Evolutionary conservation across 2,888 invertebrate genomes (phyloP).

Genomic region (Serrognathus titanus): DNA sequence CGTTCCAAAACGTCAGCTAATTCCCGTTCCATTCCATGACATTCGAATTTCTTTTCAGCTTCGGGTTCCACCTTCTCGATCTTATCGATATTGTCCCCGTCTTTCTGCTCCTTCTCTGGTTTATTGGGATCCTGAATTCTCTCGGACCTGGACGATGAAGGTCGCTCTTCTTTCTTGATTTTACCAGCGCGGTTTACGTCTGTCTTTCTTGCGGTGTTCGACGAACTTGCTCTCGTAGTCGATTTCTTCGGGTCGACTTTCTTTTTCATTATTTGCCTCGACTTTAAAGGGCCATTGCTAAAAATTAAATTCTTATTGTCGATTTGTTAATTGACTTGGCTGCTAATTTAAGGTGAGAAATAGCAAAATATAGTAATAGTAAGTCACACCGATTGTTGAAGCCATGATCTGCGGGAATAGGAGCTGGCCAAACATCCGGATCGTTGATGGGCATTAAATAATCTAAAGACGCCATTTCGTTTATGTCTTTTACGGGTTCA

Average conservation of each 20-base stretch:
- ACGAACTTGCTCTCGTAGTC: slow-evolving; percentile 44
- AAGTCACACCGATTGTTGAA: slow-evolving; percentile 21
- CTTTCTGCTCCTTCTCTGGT: slow-evolving; percentile 53
- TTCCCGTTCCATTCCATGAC: slow-evolving; percentile 79
- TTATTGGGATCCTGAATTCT: slow-evolving; percentile 42
- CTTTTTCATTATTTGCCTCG: slow-evolving; percentile 33
- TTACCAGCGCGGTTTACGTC: slow-evolving; percentile 32
- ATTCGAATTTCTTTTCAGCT: slow-evolving; percentile 83
- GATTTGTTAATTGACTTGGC: too few species aligned
- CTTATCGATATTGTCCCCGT: slow-evolving; percentile 66
- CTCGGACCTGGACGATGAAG: slow-evolving; percentile 43
- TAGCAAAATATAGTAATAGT: too few species aligned
- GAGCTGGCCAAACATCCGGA: slow-evolving; percentile 86
- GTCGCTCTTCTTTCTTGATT: slow-evolving; percentile 42
- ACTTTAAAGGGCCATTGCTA: slow-evolving; percentile 36
- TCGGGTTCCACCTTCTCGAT: slow-evolving; percentile 49
- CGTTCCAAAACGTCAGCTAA: slow-evolving; percentile 86
- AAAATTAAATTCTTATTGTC: not conserved
- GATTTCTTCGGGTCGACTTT: slow-evolving; percentile 42
- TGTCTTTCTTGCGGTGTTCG: slow-evolving; percentile 37
- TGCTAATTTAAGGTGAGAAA: not conserved
- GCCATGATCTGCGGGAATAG: slow-evolving; percentile 73
- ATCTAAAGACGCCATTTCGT: slow-evolving; percentile 66
- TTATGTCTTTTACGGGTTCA: slow-evolving; percentile 71
- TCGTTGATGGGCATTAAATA: slow-evolving; percentile 64